Evolutionary conservation across 92 coral and sea anemone species (phyloP).

Genomic region (Epizoanthus ramosus): DNA sequence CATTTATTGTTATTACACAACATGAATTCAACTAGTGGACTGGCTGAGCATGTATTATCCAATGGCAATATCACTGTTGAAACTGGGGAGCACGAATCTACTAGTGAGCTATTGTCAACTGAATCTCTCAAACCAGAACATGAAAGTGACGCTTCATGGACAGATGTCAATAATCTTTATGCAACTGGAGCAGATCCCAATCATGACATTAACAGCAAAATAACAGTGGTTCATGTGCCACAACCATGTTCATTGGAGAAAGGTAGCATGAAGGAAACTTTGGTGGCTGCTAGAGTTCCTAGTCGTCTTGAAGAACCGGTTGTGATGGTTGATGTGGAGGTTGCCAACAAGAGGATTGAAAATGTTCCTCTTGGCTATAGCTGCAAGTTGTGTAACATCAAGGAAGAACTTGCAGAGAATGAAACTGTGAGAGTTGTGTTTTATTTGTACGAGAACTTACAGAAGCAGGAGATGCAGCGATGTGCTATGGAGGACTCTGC

Average conservation of each 20-base stretch:
- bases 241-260: slow-evolving; percentile 10
- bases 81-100: neutral
- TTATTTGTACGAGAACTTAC: slow-evolving; percentile 61
- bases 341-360: slow-evolving; percentile 59
- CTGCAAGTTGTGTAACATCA: slow-evolving; percentile 55
- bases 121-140: slow-evolving; percentile 10
- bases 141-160: slow-evolving; percentile 16
- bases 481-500: slow-evolving; percentile 58
- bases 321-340: slow-evolving; percentile 56
- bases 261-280: slow-evolving; percentile 15
- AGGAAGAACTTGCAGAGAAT: slow-evolving; percentile 56
- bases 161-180: neutral
- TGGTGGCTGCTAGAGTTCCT: slow-evolving; percentile 20
- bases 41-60: neutral
- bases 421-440: slow-evolving; percentile 68
- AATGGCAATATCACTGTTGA: neutral
- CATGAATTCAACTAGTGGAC: slow-evolving; percentile 25
- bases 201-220: slow-evolving; percentile 4
- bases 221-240: slow-evolving; percentile 36
- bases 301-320: slow-evolving; percentile 27
- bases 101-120: neutral
- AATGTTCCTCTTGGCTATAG: slow-evolving; percentile 47
- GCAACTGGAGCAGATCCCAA: slow-evolving; percentile 2
- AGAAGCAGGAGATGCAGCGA: slow-evolving; percentile 45
- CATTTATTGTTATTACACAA: neutral